Evolutionary conservation across 2,797 vertebrate species (phyloP).

Genomic region (Chaenodraco wilsoni): DNA sequence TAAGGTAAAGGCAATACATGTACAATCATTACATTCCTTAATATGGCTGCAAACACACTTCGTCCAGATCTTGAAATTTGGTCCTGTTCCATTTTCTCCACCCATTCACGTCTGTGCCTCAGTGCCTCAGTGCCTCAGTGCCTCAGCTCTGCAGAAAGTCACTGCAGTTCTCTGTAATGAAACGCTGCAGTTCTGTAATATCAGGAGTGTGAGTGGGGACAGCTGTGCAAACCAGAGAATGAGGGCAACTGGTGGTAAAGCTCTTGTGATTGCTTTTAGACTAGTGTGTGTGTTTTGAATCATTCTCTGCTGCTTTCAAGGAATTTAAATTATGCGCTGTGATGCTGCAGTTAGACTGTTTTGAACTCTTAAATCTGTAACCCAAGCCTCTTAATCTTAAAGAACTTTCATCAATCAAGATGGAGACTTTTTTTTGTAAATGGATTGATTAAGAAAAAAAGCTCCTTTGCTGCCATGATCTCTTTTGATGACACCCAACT

Average conservation of each 20-base stretch:
- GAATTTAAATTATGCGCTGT: neutral
- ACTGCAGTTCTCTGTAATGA: slow-evolving; percentile 67
- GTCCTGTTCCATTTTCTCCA: slow-evolving; percentile 46
- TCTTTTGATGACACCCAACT: neutral
- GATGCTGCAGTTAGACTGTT: slow-evolving; percentile 16
- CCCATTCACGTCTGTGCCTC: slow-evolving; percentile 48
- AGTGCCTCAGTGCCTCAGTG: slow-evolving; percentile 52
- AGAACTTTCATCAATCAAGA: slow-evolving; percentile 2
- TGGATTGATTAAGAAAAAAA: neutral
- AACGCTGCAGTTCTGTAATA: slow-evolving; percentile 64
- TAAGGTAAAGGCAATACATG: neutral
- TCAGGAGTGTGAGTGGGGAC: slow-evolving; percentile 42
- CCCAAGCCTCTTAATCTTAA: neutral
- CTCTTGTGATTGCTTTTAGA: slow-evolving; percentile 31
- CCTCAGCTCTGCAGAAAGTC: slow-evolving; percentile 75
- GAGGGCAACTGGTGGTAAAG: slow-evolving; percentile 57
- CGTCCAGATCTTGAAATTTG: slow-evolving; percentile 41
- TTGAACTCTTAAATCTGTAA: slow-evolving; percentile 13
- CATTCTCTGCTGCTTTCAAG: slow-evolving; percentile 7
- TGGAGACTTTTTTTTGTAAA: neutral
- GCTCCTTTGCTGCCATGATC: too few relatives aligned
- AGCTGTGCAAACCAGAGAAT: slow-evolving; percentile 39
- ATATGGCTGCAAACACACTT: neutral
- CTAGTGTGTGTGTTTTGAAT: slow-evolving; percentile 15
- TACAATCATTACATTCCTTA: neutral